These are phyloP conservation scores for Mesochorus sp. DNA, from an alignment of 2,888 invertebrate species.

Conservation along the genomic window DNA sequence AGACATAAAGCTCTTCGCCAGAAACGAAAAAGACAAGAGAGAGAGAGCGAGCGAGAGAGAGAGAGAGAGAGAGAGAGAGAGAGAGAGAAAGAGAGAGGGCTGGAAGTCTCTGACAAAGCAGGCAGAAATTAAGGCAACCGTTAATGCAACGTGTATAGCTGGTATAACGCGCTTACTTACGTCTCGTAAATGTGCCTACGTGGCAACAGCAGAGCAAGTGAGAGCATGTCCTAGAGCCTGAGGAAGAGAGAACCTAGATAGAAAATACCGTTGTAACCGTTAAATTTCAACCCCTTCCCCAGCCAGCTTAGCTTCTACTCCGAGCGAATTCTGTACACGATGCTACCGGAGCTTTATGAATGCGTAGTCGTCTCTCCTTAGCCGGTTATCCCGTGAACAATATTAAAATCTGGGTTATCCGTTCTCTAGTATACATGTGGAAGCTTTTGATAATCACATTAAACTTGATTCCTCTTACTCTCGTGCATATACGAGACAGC, in stretches of 20 bases:
- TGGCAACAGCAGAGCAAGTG: too few species aligned
- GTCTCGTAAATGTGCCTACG: constrained; percentile 64
- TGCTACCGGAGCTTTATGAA: constrained; percentile 40
- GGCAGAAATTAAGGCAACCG: constrained; percentile 68
- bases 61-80: too few species aligned
- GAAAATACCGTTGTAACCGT: constrained; percentile 45
- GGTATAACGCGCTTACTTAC: constrained; percentile 68
- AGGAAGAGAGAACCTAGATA: constrained; percentile 15
- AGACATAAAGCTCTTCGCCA: constrained; percentile 1
- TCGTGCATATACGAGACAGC: neutral
- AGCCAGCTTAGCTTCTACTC: constrained; percentile 37
- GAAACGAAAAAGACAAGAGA: constrained; percentile 12
- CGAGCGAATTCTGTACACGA: neutral
- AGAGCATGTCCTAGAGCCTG: neutral
- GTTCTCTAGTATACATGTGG: neutral
- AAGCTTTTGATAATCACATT: constrained; percentile 14
- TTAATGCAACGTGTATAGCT: constrained; percentile 69
- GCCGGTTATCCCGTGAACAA: constrained; percentile 16
- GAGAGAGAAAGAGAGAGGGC: too few species aligned
- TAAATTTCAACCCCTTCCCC: constrained; percentile 39
- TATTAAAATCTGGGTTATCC: constrained; percentile 50
- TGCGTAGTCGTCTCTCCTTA: constrained; percentile 3
- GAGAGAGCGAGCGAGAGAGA: too few species aligned
- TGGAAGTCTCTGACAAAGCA: constrained; percentile 24
- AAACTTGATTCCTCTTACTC: constrained; percentile 10